Conservation (phyloP, 2,797 vertebrate genomes). For the Decapterus maruadsi region DNA sequence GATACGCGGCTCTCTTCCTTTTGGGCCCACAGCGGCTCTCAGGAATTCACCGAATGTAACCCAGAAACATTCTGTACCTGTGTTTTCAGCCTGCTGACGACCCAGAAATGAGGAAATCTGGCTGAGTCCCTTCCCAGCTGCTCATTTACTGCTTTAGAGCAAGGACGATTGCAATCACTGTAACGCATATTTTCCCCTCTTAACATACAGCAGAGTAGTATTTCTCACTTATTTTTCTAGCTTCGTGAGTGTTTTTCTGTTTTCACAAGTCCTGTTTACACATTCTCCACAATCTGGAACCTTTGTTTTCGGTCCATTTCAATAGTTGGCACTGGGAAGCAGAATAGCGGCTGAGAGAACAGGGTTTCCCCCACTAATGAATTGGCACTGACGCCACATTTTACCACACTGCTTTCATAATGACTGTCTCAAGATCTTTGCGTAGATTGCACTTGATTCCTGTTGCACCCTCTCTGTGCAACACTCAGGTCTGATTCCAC, state of each 20-base stretch:
- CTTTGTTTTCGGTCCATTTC: constrained; percentile 31
- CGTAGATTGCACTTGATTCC: constrained; percentile 54
- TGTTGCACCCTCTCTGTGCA: constrained; percentile 56
- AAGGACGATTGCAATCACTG: neutral
- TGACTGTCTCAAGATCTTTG: constrained; percentile 52
- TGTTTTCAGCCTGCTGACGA: constrained; percentile 17
- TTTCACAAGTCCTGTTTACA: neutral
- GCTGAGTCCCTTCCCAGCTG: constrained; percentile 20
- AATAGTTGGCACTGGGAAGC: constrained; percentile 17
- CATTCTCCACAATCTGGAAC: too few species aligned
- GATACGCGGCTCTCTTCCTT: constrained; percentile 38
- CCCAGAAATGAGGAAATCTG: constrained; percentile 31
- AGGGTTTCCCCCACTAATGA: constrained; percentile 39
- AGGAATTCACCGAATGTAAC: constrained; percentile 45
- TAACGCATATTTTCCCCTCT: neutral
- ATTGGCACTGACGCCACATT: constrained; percentile 11
- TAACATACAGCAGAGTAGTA: neutral
- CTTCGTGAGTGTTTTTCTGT: neutral
- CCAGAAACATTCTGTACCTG: constrained; percentile 34
- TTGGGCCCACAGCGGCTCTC: constrained; percentile 15
- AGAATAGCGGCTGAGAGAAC: constrained; percentile 12
- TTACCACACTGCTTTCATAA: constrained; percentile 42
- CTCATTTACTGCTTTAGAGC: constrained; percentile 12
- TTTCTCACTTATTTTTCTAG: neutral
- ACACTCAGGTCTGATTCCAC: constrained; percentile 12